phyloP scores from a whole-genome alignment of 92 coral and sea anemone species.

The Zoanthus sociatus region DNA sequence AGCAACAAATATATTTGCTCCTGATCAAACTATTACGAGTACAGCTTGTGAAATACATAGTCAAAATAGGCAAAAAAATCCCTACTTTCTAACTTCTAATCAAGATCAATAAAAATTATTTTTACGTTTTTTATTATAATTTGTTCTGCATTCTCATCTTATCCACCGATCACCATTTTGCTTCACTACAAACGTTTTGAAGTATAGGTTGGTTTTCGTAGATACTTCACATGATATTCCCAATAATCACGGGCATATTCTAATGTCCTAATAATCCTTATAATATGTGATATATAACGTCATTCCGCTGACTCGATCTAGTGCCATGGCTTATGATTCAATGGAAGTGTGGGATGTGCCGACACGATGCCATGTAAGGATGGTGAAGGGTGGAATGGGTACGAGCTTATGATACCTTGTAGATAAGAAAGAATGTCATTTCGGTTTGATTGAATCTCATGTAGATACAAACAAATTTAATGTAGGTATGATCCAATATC shows the following conservation, averaged over 20 bases:
- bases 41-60: background rate
- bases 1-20: too few species aligned
- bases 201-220: too few species aligned
- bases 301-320: too few species aligned
- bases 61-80: background rate
- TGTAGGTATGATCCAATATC: too few species aligned
- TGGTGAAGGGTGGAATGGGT: background rate
- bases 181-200: background rate
- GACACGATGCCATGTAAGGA: background rate
- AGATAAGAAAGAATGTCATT: too few species aligned
- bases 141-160: background rate
- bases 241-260: too few species aligned
- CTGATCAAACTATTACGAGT: background rate
- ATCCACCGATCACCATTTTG: slow-evolving; percentile 3
- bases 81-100: background rate
- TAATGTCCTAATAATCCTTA: background rate
- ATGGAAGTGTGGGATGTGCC: background rate
- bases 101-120: background rate
- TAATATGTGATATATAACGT: background rate
- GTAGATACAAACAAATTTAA: too few species aligned
- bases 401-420: background rate
- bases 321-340: too few species aligned
- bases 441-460: too few species aligned
- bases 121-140: background rate
- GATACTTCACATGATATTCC: too few species aligned